Evolutionary conservation across 2,888 invertebrate species (phyloP).

Genomic region (Thecocarcelia acutangulata): DNA sequence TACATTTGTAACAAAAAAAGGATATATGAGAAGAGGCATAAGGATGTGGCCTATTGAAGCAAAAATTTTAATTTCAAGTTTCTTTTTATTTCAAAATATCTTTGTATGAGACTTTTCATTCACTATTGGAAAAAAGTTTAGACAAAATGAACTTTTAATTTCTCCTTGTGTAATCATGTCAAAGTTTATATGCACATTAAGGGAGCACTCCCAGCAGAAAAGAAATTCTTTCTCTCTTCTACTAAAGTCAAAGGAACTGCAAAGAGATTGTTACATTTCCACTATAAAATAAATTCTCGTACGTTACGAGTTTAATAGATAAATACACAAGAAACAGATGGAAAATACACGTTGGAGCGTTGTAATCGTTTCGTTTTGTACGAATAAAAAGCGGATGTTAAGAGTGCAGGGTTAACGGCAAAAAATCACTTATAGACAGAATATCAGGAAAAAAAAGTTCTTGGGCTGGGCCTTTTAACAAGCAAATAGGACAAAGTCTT

Average conservation of each 20-base stretch:
- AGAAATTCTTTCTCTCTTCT: slow-evolving; percentile 17
- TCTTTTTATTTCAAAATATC: too few relatives aligned
- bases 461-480: slow-evolving; percentile 70
- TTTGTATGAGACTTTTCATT: too few relatives aligned
- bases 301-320: slow-evolving; percentile 7
- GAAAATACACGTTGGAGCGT: slow-evolving; percentile 57
- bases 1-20: too few relatives aligned
- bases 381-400: slow-evolving; percentile 16
- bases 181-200: slow-evolving; percentile 2
- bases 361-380: slow-evolving; percentile 30
- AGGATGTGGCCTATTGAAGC: too few relatives aligned
- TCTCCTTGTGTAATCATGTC: slow-evolving; percentile 33
- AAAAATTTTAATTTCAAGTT: neutral
- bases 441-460: slow-evolving; percentile 53
- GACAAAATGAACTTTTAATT: too few relatives aligned
- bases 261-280: slow-evolving; percentile 28
- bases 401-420: slow-evolving; percentile 43
- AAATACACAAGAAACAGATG: slow-evolving; percentile 54
- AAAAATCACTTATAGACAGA: slow-evolving; percentile 44
- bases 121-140: too few relatives aligned
- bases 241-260: neutral
- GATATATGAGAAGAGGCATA: too few relatives aligned
- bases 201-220: slow-evolving; percentile 20
- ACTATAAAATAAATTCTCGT: slow-evolving; percentile 18
- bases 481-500: too few relatives aligned